phyloP scores from a whole-genome alignment of 2,888 invertebrate species.

The Steinernema scapterisci region DNA sequence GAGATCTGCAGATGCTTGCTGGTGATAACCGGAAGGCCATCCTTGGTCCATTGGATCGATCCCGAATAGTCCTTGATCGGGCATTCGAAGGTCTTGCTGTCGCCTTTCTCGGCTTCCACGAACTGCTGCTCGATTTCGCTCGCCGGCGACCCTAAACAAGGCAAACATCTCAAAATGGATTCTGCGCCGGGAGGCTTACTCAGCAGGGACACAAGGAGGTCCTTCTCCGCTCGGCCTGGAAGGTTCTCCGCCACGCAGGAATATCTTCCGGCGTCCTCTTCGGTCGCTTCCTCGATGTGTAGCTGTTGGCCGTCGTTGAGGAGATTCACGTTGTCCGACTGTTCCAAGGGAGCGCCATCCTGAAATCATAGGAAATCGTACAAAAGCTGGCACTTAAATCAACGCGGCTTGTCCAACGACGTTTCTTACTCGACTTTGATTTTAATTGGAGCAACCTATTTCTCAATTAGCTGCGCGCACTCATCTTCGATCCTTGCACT shows the following conservation, averaged over 20 bases:
- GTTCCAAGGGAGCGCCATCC: conserved; percentile 45
- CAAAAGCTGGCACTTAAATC: no score
- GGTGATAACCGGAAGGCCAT: conserved; percentile 50
- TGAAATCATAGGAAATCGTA: conserved; percentile 38
- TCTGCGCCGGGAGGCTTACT: conserved; percentile 69
- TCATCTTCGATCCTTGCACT: neutral
- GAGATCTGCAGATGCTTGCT: conserved; percentile 54
- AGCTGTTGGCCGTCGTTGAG: conserved; percentile 57
- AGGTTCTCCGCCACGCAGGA: conserved; percentile 73
- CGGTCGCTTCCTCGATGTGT: conserved; percentile 49
- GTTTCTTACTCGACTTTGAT: no score
- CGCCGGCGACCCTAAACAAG: conserved; percentile 55
- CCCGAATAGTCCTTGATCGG: conserved; percentile 49
- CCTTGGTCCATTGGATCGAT: conserved; percentile 55
- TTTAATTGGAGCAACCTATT: no score
- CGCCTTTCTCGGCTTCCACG: conserved; percentile 70
- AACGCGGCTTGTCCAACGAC: no score
- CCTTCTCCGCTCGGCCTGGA: conserved; percentile 72
- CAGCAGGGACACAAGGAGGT: conserved; percentile 73
- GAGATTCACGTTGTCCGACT: conserved; percentile 35
- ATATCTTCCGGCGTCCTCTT: conserved; percentile 72
- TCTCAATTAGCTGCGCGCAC: no score
- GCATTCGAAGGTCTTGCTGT: conserved; percentile 73
- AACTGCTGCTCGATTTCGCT: conserved; percentile 40
- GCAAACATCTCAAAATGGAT: neutral